phyloP scores from a whole-genome alignment of 2,888 invertebrate species.

The Mimas tiliae region DNA sequence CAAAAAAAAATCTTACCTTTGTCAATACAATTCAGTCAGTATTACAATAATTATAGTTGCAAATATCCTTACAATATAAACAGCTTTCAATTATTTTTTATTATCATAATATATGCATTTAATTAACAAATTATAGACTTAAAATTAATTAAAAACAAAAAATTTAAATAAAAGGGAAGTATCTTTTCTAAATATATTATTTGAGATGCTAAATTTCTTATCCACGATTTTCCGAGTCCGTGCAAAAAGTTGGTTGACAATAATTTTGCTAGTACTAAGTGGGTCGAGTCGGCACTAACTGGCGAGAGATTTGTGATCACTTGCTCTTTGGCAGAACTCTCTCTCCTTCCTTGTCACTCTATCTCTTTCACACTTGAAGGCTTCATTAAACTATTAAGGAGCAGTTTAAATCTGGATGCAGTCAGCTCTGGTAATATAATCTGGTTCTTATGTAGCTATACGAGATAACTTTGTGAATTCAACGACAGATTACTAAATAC shows the following conservation, averaged over 20 bases:
- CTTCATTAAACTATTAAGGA: slow-evolving; percentile 19
- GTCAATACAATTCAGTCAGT: too few relatives aligned
- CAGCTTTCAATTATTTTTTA: too few relatives aligned
- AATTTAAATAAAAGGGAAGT: too few relatives aligned
- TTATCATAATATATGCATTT: too few relatives aligned
- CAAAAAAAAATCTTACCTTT: too few relatives aligned
- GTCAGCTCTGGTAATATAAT: neutral
- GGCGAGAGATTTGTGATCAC: slow-evolving; percentile 50
- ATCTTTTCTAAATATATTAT: too few relatives aligned
- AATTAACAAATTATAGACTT: too few relatives aligned
- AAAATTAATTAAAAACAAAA: too few relatives aligned
- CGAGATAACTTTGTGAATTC: neutral
- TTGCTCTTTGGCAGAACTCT: slow-evolving; percentile 14
- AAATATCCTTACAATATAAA: too few relatives aligned
- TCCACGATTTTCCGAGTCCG: slow-evolving; percentile 37
- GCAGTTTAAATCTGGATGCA: slow-evolving; percentile 13
- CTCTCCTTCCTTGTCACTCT: neutral
- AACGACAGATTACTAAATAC: neutral
- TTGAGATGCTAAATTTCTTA: slow-evolving; percentile 30
- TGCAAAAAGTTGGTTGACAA: slow-evolving; percentile 50
- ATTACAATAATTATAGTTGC: too few relatives aligned
- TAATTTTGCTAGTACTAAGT: slow-evolving; percentile 46
- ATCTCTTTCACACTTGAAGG: slow-evolving; percentile 26
- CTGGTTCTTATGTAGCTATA: slow-evolving; percentile 3
- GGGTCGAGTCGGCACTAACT: slow-evolving; percentile 49